Evolutionary conservation across 2,888 invertebrate species (phyloP).

Genomic region (Mythimna vitellina): DNA sequence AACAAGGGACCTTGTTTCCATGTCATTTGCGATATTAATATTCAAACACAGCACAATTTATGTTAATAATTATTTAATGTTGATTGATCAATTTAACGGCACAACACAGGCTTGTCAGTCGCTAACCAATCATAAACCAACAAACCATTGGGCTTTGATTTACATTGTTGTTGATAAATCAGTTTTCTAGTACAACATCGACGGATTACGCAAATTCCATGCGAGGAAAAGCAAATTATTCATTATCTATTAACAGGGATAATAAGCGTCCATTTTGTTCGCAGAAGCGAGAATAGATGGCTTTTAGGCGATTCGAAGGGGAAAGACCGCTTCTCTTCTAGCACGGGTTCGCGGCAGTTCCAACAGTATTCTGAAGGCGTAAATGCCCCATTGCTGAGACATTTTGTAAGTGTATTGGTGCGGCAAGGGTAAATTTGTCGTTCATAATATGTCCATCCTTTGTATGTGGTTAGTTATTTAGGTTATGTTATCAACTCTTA

Average conservation of each 20-base stretch:
- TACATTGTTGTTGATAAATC: conserved; percentile 42
- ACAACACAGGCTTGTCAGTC: conserved; percentile 6
- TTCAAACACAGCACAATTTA: conserved; percentile 26
- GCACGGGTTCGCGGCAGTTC: too few species aligned
- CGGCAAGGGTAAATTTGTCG: too few species aligned
- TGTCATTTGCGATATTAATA: conserved; percentile 34
- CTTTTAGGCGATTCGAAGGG: too few species aligned
- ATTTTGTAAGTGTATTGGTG: too few species aligned
- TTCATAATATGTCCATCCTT: too few species aligned
- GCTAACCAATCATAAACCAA: conserved; percentile 19
- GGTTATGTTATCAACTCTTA: too few species aligned
- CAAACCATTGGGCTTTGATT: conserved; percentile 25
- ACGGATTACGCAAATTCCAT: conserved; percentile 26
- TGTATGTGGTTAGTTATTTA: too few species aligned
- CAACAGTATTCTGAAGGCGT: too few species aligned
- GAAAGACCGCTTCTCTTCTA: too few species aligned
- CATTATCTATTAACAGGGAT: conserved; percentile 33
- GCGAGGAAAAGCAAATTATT: conserved; percentile 12
- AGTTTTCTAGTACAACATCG: conserved; percentile 41
- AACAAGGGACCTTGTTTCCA: conserved; percentile 17
- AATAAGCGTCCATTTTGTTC: background rate
- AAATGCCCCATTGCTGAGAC: too few species aligned
- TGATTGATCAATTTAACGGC: conserved; percentile 34
- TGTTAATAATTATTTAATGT: conserved; percentile 44
- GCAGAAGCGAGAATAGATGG: too few species aligned